Conservation (phyloP, 2,888 invertebrate genomes). For the Sphaeridia pumilis region DNA sequence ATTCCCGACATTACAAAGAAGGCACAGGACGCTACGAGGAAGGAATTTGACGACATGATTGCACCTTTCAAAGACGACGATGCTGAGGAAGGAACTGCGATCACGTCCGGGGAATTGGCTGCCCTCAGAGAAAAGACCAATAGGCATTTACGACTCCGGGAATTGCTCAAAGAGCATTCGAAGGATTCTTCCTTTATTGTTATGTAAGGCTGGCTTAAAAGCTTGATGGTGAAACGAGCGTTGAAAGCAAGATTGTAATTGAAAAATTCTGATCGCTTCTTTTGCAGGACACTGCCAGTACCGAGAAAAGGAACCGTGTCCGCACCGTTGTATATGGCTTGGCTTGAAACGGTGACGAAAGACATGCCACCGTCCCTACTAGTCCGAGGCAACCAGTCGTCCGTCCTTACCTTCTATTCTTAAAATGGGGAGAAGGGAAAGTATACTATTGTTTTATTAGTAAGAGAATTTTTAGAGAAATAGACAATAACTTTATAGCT, state of each 20-base stretch:
- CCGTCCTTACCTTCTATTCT: slow-evolving; percentile 81
- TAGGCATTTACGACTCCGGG: slow-evolving; percentile 76
- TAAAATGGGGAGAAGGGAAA: no score
- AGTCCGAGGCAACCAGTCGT: slow-evolving; percentile 76
- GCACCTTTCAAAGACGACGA: slow-evolving; percentile 48
- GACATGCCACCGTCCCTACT: slow-evolving; percentile 75
- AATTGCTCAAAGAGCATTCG: slow-evolving; percentile 70
- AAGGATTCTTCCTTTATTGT: slow-evolving; percentile 73
- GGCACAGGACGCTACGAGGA: slow-evolving; percentile 61
- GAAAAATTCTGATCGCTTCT: not conserved
- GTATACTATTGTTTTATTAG: no score
- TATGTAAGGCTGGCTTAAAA: slow-evolving; percentile 52
- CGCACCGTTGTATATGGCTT: slow-evolving; percentile 87
- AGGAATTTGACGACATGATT: slow-evolving; percentile 60
- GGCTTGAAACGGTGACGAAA: slow-evolving; percentile 81
- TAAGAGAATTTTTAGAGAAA: no score
- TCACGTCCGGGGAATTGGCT: slow-evolving; percentile 63
- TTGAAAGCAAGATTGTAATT: not conserved
- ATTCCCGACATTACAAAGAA: slow-evolving; percentile 78
- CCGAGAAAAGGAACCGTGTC: slow-evolving; percentile 83
- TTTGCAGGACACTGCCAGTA: slow-evolving; percentile 75
- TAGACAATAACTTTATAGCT: no score
- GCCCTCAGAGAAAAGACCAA: slow-evolving; percentile 77
- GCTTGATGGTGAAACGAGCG: not conserved
- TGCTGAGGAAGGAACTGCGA: slow-evolving; percentile 25